A percentile compares a stretch with the other conserved stretches of the same genome.
These are phyloP conservation scores for Copsychus sechellarum DNA, from an alignment of 2,113 vertebrate species.

Conservation along the genomic window DNA sequence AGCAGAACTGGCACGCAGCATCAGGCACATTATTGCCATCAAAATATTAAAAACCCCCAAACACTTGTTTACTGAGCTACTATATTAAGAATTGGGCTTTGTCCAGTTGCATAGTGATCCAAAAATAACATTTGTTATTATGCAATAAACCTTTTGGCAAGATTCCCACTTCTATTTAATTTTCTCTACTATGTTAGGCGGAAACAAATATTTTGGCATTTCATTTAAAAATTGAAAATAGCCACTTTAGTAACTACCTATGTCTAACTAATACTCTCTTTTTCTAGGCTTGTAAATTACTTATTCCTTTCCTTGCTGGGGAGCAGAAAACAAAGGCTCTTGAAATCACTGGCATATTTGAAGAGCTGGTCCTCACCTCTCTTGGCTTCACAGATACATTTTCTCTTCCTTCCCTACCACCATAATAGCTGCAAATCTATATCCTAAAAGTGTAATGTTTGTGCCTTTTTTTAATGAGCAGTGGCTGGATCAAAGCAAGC, in stretches of 20 bases:
- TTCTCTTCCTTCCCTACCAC: neutral
- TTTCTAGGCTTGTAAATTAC: neutral
- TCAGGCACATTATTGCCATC: neutral
- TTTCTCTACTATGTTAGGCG: neutral
- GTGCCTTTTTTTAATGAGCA: neutral
- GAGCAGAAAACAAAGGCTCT: neutral
- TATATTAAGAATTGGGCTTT: neutral
- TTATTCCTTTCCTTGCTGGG: neutral
- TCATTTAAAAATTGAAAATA: neutral
- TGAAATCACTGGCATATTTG: neutral
- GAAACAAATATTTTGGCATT: slow-evolving; percentile 5
- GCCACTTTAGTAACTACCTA: neutral
- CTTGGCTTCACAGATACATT: neutral
- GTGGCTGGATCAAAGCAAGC: neutral
- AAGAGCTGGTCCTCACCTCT: neutral
- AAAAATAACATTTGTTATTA: slow-evolving; percentile 20
- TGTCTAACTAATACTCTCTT: neutral
- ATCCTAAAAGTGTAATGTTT: neutral
- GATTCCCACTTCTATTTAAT: neutral
- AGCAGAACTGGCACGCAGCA: neutral
- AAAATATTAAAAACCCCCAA: neutral
- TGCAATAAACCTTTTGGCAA: neutral
- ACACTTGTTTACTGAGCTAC: neutral
- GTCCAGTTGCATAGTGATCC: neutral
- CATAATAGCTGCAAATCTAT: neutral